These are phyloP conservation scores for Entosphenus tridentatus DNA, from an alignment of 2,113 vertebrate genomes.

Conservation along the genomic window DNA sequence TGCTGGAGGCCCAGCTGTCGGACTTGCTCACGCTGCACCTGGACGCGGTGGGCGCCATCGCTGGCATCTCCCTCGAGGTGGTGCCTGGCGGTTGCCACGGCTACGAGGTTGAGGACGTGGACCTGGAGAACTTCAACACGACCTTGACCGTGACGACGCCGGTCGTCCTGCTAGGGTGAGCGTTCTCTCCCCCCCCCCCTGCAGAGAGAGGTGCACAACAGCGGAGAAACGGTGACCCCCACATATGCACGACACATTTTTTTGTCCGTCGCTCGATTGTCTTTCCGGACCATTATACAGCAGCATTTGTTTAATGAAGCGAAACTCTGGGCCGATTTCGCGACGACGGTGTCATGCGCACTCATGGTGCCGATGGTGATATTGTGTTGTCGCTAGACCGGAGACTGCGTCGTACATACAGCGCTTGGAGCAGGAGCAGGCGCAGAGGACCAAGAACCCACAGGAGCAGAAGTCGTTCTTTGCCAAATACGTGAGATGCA, in stretches of 20 bases:
- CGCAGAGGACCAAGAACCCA: slow-evolving; percentile 61
- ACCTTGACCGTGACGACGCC: slow-evolving; percentile 39
- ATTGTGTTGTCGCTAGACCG: slow-evolving; percentile 22
- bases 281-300: no score
- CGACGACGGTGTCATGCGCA: no score
- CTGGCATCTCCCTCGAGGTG: slow-evolving; percentile 53
- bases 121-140: slow-evolving; percentile 60
- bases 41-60: slow-evolving; percentile 43
- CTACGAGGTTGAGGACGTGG: slow-evolving; percentile 50
- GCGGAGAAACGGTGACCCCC: no score
- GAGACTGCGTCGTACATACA: slow-evolving; percentile 54
- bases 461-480: slow-evolving; percentile 86
- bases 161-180: slow-evolving; percentile 34
- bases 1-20: slow-evolving; percentile 65
- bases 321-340: no score
- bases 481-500: slow-evolving; percentile 56
- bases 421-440: slow-evolving; percentile 47
- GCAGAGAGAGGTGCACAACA: no score
- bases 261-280: no score
- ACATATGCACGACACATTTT: no score
- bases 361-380: no score
- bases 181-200: slow-evolving; percentile 6
- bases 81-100: slow-evolving; percentile 45
- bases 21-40: slow-evolving; percentile 49
- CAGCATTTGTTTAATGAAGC: no score